Base-by-base conservation (phyloP, 1,140 invertebrate genomes). In the Acyrthosiphon pisum region DNA sequence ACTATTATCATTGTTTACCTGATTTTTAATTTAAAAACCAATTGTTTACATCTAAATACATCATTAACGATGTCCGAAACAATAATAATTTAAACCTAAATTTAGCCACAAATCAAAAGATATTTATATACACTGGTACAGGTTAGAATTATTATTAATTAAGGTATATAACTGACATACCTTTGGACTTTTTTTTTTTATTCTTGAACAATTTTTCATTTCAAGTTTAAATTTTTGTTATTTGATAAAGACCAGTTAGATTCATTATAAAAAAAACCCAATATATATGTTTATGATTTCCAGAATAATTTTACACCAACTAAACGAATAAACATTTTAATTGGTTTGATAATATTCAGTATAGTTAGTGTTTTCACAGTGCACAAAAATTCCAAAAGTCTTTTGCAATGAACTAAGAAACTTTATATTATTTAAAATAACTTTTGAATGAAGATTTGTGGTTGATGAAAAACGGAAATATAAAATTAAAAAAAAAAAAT, bases 361-460 rank as follows among this genome's bases (percentile, higher is more conserved):
- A 41, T 41, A 44, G 83, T 86, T 86, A 30, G 41, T 30, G 26
- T 84, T 84, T 41, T 84, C 23, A 84, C 26, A 86, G 83, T 26
- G 41, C 11, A 6, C 23, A 26, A 44, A 84, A 86, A 86, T 86
- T 26, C 23, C 23, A 9, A 26, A 86, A 37, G 23, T 86, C 37
- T 4, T 86, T 41, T 0, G 7, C 41, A 41, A 41, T 3, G 23
- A 86, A 44, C 11, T 44, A 26, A 22, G 11, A 86, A 86, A 86
- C 37, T 86, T 86, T 44, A 30, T 46, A 14, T 46, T 44, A 83
- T 44, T 41, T 44, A 14, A 86, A 46, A 86, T 30, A 86, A 46
- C 83, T 86, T 46, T 86, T 41, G 83, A 86, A 46, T 86, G 46
- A 86, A 86, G 83, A 86, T 86, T 86, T 26, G 83, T 86, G 8